Conservation (phyloP, 2,797 vertebrate genomes). For the Perdix hodgsoniae region DNA sequence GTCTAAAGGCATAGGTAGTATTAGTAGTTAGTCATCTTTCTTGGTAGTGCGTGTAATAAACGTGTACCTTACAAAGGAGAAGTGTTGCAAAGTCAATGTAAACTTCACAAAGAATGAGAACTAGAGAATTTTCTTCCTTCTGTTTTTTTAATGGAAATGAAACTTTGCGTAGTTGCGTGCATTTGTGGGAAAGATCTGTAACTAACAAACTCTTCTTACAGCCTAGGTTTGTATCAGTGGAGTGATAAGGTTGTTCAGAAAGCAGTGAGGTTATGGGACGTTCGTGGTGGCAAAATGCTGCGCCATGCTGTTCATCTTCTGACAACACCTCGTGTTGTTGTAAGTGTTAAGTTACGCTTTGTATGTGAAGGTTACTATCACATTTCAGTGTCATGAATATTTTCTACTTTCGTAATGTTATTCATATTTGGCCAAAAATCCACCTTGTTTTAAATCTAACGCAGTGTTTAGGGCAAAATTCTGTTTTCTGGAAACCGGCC, state of each 20-base stretch:
- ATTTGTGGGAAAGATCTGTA: neutral
- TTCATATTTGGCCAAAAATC: neutral
- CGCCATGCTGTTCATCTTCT: slow-evolving; percentile 90
- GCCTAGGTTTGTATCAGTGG: slow-evolving; percentile 97
- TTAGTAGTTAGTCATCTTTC: neutral
- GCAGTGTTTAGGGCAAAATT: neutral
- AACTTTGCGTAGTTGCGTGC: neutral
- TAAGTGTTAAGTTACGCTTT: slow-evolving; percentile 75
- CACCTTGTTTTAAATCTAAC: neutral
- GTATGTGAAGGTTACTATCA: neutral
- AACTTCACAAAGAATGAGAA: neutral
- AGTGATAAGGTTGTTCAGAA: slow-evolving; percentile 89
- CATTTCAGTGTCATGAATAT: neutral
- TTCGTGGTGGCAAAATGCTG: slow-evolving; percentile 86
- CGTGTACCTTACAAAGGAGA: neutral
- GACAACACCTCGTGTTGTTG: slow-evolving; percentile 93
- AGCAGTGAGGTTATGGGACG: slow-evolving; percentile 89
- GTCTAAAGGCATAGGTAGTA: neutral
- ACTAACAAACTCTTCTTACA: slow-evolving; percentile 70
- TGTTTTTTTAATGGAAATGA: rapidly evolving
- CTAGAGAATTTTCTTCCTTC: neutral
- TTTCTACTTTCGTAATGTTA: neutral
- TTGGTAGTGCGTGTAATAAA: neutral
- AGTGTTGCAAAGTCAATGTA: neutral
- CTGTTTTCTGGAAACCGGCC: neutral